phyloP scores from a whole-genome alignment of 1,140 invertebrate species.

The Sinonovacula constricta region DNA sequence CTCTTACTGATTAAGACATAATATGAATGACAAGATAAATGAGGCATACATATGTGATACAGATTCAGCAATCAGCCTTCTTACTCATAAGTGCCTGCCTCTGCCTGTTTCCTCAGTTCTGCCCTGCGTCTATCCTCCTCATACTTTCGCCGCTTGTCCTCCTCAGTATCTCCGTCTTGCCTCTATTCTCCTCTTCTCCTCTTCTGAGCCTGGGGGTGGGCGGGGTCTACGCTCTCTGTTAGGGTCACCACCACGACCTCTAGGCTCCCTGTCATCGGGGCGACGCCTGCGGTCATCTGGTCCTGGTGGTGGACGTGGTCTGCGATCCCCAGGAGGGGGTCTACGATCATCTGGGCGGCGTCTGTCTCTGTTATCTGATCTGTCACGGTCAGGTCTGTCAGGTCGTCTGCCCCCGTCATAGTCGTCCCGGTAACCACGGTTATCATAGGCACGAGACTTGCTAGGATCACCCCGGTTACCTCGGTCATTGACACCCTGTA shows the following conservation, averaged over 20 bases:
- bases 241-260: constrained; percentile 16
- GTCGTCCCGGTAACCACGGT: constrained; percentile 52
- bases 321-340: constrained; percentile 6
- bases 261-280: constrained; percentile 6
- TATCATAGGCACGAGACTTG: constrained; percentile 46
- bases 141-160: constrained; percentile 40
- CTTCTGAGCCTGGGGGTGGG: constrained; percentile 27
- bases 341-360: constrained; percentile 18
- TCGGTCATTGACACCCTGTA: constrained; percentile 52
- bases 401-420: constrained; percentile 7
- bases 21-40: no score
- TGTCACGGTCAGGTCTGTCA: constrained; percentile 23
- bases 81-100: constrained; percentile 30
- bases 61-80: no score
- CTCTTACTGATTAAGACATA: no score
- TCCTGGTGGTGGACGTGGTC: background rate
- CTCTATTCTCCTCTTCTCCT: constrained; percentile 27
- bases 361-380: background rate
- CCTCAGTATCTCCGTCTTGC: constrained; percentile 39
- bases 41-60: no score
- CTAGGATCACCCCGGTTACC: constrained; percentile 54
- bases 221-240: background rate
- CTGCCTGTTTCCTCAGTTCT: constrained; percentile 43
- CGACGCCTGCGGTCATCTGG: background rate
- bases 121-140: constrained; percentile 40